Conservation (phyloP, 2,888 invertebrate species). For the Lasioglossum malachurum region DNA sequence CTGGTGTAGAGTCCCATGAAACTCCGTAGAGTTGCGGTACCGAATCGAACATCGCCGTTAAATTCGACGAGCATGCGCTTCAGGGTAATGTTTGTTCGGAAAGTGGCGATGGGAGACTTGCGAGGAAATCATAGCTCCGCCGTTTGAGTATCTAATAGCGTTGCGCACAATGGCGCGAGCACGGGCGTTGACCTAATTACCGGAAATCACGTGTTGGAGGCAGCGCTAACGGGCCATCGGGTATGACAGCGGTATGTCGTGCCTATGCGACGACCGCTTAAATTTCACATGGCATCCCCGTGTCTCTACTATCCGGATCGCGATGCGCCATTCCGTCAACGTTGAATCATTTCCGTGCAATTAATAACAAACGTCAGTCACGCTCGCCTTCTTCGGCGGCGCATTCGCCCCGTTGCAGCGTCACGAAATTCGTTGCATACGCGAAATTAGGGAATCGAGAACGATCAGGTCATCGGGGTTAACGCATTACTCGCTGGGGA, state of each 20-base stretch:
- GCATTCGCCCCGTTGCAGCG: neutral
- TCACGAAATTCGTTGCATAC: neutral
- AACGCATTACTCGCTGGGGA: neutral
- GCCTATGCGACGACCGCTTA: slow-evolving; percentile 52
- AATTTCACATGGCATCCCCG: slow-evolving; percentile 63
- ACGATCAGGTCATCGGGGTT: neutral
- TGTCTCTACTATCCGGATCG: slow-evolving; percentile 25
- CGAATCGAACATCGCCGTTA: neutral
- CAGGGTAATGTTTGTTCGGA: neutral
- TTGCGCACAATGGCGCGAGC: slow-evolving; percentile 45
- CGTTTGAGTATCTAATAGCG: slow-evolving; percentile 39
- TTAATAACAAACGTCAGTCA: slow-evolving; percentile 23
- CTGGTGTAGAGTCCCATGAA: neutral
- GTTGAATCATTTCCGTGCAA: slow-evolving; percentile 33
- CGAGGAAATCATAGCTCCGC: slow-evolving; percentile 39
- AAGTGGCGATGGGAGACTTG: slow-evolving; percentile 20
- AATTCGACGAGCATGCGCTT: neutral
- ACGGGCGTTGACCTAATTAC: slow-evolving; percentile 70
- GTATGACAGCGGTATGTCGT: slow-evolving; percentile 56
- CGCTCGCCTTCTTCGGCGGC: neutral
- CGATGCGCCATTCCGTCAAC: slow-evolving; percentile 24
- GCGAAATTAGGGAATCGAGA: neutral
- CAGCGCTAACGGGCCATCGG: slow-evolving; percentile 64
- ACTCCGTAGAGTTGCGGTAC: neutral
- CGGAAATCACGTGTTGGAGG: slow-evolving; percentile 57